Conservation (phyloP, 2,888 invertebrate genomes). For the Pecten maximus region DNA sequence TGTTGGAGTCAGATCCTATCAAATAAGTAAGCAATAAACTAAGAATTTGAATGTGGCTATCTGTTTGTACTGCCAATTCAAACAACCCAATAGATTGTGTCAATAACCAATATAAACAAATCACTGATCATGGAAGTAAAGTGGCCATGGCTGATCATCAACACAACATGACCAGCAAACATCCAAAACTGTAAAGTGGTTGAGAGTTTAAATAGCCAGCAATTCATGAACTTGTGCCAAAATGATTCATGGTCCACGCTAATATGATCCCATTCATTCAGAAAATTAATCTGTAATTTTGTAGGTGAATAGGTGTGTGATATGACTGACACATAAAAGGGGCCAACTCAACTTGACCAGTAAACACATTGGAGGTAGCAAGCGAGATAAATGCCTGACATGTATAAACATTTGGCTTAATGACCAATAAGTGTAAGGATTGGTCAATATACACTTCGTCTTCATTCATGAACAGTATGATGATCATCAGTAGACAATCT, state of each 20-base stretch:
- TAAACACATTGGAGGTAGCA: not conserved
- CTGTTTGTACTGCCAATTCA: not conserved
- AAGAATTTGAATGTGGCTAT: not conserved
- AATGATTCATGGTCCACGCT: constrained; percentile 7
- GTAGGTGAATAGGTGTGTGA: not conserved
- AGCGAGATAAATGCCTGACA: not conserved
- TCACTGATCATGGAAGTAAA: not conserved
- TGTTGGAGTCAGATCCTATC: not conserved
- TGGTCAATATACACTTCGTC: not conserved
- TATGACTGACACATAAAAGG: not conserved
- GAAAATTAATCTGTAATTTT: constrained; percentile 31
- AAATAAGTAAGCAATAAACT: not conserved
- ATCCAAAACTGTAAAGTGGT: not conserved
- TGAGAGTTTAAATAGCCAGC: not conserved
- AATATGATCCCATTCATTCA: constrained; percentile 27
- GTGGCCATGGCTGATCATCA: not conserved
- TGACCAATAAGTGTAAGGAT: not conserved
- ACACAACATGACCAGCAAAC: constrained; percentile 5
- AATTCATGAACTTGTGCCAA: constrained; percentile 1
- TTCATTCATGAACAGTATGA: not conserved
- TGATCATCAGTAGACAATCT: too few relatives aligned
- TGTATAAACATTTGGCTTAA: not conserved
- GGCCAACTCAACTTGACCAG: not conserved
- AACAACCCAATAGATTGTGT: not conserved
- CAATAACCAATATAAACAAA: not conserved